Conservation (phyloP, 2,888 invertebrate genomes). For the Pegoplata infirma region DNA sequence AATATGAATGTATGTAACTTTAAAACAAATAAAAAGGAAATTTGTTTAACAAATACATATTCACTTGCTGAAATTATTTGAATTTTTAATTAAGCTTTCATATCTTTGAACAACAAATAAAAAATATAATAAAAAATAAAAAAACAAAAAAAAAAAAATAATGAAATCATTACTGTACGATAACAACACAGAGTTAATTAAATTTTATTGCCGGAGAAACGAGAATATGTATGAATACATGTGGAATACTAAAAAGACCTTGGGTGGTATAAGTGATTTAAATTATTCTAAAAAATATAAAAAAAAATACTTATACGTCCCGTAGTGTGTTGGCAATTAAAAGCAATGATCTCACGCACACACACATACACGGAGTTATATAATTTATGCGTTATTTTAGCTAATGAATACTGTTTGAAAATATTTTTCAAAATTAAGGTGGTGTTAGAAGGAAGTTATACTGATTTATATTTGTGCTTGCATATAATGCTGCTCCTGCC, state of each 20-base stretch:
- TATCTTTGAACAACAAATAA: no score
- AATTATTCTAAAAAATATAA: slow-evolving; percentile 6
- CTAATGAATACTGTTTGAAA: no score
- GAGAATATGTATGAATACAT: background rate
- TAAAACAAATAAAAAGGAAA: no score
- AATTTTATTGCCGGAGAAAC: slow-evolving; percentile 5
- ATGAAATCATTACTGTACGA: background rate
- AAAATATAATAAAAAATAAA: no score
- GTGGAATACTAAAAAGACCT: background rate
- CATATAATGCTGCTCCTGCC: slow-evolving; percentile 2
- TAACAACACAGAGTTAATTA: slow-evolving; percentile 20
- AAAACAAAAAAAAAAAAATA: no score
- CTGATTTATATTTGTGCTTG: slow-evolving; percentile 49
- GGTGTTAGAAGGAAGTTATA: slow-evolving; percentile 15
- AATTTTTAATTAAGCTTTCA: background rate
- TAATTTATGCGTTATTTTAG: background rate
- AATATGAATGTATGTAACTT: no score
- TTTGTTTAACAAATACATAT: no score
- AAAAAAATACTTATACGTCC: slow-evolving; percentile 27
- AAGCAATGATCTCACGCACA: background rate
- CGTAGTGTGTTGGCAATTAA: background rate
- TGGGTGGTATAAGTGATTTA: slow-evolving; percentile 7
- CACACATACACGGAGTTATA: background rate
- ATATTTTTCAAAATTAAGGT: no score
- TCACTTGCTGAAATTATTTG: no score